Conservation (phyloP, 2,797 vertebrate species). For the Echiichthys vipera region DNA sequence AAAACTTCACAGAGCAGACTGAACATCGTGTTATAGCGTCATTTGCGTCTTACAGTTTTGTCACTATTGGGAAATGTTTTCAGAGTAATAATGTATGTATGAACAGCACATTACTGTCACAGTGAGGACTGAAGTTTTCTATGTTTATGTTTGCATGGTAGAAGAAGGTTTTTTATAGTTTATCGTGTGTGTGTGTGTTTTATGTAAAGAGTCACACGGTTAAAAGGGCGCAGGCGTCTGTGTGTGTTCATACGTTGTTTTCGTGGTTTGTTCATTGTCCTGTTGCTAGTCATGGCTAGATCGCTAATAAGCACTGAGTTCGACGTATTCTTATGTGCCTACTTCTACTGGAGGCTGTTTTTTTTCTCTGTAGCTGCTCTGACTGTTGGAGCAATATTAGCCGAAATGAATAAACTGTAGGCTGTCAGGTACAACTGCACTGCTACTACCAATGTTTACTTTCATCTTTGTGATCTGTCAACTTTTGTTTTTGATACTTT, state of each 20-base stretch:
- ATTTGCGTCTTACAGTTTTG: neutral
- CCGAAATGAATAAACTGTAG: constrained; percentile 24
- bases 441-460: constrained; percentile 50
- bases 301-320: constrained; percentile 26
- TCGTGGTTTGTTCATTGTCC: constrained; percentile 17
- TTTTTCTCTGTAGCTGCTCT: constrained; percentile 14
- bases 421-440: constrained; percentile 47
- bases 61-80: neutral
- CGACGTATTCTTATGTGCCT: constrained; percentile 33
- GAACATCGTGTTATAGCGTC: neutral
- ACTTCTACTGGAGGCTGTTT: constrained; percentile 19
- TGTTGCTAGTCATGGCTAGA: constrained; percentile 3
- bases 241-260: constrained; percentile 45
- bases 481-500: constrained; percentile 78
- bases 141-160: constrained; percentile 31
- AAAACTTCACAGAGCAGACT: neutral
- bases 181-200: neutral
- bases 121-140: constrained; percentile 37
- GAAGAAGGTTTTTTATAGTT: neutral
- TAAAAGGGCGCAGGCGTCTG: constrained; percentile 80
- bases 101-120: constrained; percentile 8
- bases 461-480: constrained; percentile 49
- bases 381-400: constrained; percentile 10
- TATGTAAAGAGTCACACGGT: constrained; percentile 15
- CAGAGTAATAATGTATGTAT: neutral